These are phyloP conservation scores for Nymphalis urticae DNA, from an alignment of 2,888 invertebrate species.

Conservation along the genomic window DNA sequence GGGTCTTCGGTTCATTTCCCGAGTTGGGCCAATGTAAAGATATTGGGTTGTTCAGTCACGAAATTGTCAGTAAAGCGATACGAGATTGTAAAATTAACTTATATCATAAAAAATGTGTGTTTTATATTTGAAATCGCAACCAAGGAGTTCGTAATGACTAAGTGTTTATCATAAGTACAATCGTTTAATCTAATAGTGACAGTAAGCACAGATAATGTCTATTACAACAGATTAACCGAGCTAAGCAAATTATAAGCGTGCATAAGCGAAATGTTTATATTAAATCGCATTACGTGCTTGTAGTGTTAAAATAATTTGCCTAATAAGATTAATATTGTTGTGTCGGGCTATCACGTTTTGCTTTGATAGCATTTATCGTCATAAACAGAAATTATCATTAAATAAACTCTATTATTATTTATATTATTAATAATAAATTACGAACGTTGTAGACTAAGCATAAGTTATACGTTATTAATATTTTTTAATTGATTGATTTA, in stretches of 20 bases:
- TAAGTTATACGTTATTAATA: no score
- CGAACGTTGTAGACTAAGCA: no score
- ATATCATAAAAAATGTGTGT: background rate
- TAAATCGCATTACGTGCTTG: conserved; percentile 26
- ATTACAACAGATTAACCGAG: conserved; percentile 6
- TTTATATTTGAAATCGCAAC: background rate
- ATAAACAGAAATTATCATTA: no score
- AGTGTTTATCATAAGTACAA: background rate
- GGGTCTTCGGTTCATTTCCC: no score
- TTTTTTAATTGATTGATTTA: no score
- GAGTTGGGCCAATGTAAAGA: no score
- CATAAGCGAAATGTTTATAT: conserved; percentile 9
- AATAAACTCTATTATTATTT: no score
- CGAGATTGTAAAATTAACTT: no score
- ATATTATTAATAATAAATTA: no score
- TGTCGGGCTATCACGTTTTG: conserved; percentile 16
- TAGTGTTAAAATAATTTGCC: conserved; percentile 16
- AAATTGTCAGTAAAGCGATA: no score
- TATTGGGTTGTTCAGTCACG: no score
- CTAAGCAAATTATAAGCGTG: conserved; percentile 18
- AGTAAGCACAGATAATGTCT: conserved; percentile 6
- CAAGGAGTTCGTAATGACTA: background rate
- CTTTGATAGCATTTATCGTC: background rate
- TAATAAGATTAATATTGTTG: conserved; percentile 23
- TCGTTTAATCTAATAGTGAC: conserved; percentile 13